Base-by-base conservation (phyloP, 2,888 invertebrate species). In the Idaea aversata region DNA sequence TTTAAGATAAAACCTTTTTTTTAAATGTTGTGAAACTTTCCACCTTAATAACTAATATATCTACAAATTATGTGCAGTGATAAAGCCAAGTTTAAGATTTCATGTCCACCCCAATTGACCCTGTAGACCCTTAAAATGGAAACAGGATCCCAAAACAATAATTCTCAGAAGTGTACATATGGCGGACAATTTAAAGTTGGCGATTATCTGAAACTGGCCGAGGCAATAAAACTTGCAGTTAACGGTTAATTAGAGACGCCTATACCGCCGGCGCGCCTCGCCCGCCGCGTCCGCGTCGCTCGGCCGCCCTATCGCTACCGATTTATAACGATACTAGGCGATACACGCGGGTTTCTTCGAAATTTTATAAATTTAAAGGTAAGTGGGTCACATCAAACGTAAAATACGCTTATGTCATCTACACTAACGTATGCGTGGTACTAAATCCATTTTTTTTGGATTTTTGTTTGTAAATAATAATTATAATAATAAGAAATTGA, bases 161-260 rank as follows among this genome's bases (percentile, higher is more conserved):
- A 84, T 75, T 83, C 81, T 79, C 78, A 75, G 77, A 81, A 81
- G 82, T 83, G 81, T 82, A 81, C 88, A 88, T 85, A 85, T 87
- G 88, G 85, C 78, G 82, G 79, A 79, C 87, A 86, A 84, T 89
- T 89, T 87, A 84, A 88, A 88, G 85, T 87, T 81, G 77, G 78
- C 80, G 88, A 88, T 88, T 88, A 88, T 85, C 88, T 87, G 78
- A 83, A 87, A 87, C 83, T 85, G 83, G 63, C 79, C 77, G 79
- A 75, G 72, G 80, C 88, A 88, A 87, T 90, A 88, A 90, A 90
- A 88, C 87, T 85, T 79, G 77, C 78, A 81, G 88, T 87, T 88
- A 90, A 86, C 88, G 86, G 86, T 87, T 89, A 90, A 91, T 91
- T 91, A 90, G 89, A 84, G 84, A 81, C 84, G 84, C 83, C 84